phyloP scores from a whole-genome alignment of 2,888 invertebrate species.

The Thyatira batis region DNA sequence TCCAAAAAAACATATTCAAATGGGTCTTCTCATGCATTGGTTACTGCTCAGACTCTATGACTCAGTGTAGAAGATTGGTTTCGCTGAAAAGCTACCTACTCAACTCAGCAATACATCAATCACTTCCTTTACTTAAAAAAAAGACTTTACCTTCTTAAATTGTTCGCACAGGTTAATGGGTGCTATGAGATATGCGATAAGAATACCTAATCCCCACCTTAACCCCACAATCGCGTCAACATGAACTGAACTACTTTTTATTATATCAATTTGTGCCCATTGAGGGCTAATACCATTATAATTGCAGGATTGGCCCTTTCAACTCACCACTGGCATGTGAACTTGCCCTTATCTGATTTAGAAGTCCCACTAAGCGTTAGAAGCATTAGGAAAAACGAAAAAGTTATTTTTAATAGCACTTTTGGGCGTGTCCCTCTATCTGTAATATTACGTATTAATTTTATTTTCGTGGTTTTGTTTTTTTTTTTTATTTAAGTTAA shows the following conservation, averaged over 20 bases:
- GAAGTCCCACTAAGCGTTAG: conserved; percentile 31
- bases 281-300: conserved; percentile 80
- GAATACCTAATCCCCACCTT: conserved; percentile 4
- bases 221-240: conserved; percentile 41
- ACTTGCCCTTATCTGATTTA: conserved; percentile 67
- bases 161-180: too few species aligned
- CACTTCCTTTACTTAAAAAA: too few species aligned
- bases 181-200: neutral
- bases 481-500: conserved; percentile 11
- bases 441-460: conserved; percentile 30
- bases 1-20: too few species aligned
- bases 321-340: conserved; percentile 56
- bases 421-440: conserved; percentile 20
- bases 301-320: conserved; percentile 71
- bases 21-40: too few species aligned
- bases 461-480: conserved; percentile 36
- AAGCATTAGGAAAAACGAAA: conserved; percentile 58
- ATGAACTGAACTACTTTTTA: conserved; percentile 73
- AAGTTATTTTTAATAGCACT: conserved; percentile 53
- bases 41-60: too few species aligned
- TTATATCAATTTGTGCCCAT: conserved; percentile 82
- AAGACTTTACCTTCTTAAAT: too few species aligned
- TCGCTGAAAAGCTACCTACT: too few species aligned
- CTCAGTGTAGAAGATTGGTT: too few species aligned
- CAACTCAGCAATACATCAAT: too few species aligned